phyloP scores from a whole-genome alignment of 1,140 invertebrate genomes.

The Bombus waltoni region DNA sequence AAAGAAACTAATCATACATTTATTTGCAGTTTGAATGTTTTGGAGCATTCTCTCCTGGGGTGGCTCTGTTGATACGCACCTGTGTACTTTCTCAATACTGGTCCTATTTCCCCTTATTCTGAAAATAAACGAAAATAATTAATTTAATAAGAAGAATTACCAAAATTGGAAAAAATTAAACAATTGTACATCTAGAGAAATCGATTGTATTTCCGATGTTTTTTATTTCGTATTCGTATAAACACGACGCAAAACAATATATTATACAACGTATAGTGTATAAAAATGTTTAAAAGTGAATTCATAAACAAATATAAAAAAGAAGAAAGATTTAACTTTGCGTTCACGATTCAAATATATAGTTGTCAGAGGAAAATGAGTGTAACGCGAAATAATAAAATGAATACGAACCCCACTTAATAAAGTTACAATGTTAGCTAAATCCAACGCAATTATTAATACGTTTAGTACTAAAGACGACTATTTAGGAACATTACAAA shows the following conservation, averaged over 20 bases:
- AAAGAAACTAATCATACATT: conserved; percentile 59
- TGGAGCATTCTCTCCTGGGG: conserved; percentile 57
- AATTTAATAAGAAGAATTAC: conserved; percentile 33
- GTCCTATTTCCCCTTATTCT: conserved; percentile 46
- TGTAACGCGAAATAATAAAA: background rate
- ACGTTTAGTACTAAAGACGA: background rate
- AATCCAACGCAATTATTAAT: background rate
- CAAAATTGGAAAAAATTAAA: background rate
- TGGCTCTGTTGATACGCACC: conserved; percentile 61
- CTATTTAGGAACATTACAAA: conserved; percentile 36
- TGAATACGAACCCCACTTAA: background rate
- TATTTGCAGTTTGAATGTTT: conserved; percentile 35
- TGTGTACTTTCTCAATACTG: conserved; percentile 47
- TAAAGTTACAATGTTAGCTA: background rate
- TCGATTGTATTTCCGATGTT: background rate
- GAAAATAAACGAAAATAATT: conserved; percentile 56
- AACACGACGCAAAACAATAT: background rate
- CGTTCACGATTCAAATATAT: background rate
- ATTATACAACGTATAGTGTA: background rate
- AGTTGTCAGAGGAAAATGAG: background rate
- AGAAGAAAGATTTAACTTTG: background rate
- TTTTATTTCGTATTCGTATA: background rate
- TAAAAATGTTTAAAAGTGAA: background rate
- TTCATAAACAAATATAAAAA: background rate
- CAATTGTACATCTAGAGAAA: background rate